phyloP scores from a whole-genome alignment of 2,113 vertebrate species.

The Indri indri region DNA sequence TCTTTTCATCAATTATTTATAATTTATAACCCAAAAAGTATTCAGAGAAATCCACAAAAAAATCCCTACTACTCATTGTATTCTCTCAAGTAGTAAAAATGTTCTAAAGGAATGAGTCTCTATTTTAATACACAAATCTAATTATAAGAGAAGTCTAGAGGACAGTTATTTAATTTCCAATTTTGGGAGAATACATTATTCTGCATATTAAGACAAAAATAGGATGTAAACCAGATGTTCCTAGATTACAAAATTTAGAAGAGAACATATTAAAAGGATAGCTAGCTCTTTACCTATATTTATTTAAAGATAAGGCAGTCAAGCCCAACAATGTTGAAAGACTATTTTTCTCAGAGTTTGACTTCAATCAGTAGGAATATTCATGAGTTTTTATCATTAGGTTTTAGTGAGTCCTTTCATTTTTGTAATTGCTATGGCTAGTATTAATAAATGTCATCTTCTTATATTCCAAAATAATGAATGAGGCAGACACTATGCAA shows the following conservation, averaged over 20 bases:
- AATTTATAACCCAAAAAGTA: background rate
- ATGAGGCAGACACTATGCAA: conserved; percentile 56
- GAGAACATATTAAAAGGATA: background rate
- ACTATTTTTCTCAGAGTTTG: background rate
- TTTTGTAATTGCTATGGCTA: conserved; percentile 54
- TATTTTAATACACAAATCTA: conserved; percentile 28
- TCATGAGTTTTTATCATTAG: background rate
- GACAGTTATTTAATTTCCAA: background rate
- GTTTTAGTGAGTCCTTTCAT: conserved; percentile 39
- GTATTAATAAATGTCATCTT: conserved; percentile 59
- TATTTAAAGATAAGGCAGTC: background rate
- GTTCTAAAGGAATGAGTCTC: background rate
- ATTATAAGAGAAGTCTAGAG: background rate
- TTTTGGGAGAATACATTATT: background rate
- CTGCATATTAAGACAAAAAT: background rate
- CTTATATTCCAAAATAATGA: conserved; percentile 61
- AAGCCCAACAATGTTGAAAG: background rate
- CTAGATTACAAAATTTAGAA: conserved; percentile 4
- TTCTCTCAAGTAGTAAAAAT: background rate
- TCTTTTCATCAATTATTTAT: background rate
- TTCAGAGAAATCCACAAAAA: background rate
- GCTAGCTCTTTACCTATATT: background rate
- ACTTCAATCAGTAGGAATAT: background rate
- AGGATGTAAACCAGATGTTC: background rate
- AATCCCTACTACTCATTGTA: background rate